phyloP scores from a whole-genome alignment of 2,113 vertebrate genomes.

The Sinosuthora webbiana region DNA sequence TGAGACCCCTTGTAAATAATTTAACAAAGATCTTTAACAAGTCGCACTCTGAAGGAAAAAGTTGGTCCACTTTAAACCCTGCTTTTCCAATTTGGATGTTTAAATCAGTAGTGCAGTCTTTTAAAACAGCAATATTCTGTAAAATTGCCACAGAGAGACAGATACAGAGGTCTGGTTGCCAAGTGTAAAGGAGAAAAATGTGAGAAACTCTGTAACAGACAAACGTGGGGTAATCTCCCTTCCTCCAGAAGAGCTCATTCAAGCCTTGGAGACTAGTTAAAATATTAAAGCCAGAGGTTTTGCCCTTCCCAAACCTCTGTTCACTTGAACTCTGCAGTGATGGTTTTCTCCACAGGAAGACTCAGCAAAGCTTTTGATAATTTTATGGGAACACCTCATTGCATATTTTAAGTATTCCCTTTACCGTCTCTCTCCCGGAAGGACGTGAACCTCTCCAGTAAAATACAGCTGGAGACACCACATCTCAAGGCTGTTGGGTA shows the following conservation, averaged over 20 bases:
- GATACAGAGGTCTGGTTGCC: neutral
- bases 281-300: neutral
- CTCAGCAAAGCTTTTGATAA: neutral
- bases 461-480: neutral
- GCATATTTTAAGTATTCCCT: neutral
- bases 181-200: conserved; percentile 12
- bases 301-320: neutral
- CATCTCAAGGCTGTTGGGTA: neutral
- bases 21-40: neutral
- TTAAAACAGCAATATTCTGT: neutral
- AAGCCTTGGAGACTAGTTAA: neutral
- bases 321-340: neutral
- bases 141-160: neutral
- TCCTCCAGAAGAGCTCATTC: neutral
- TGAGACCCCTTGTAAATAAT: neutral
- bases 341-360: neutral
- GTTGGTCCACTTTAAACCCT: neutral
- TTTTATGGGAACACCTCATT: neutral
- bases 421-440: neutral
- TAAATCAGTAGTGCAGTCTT: neutral
- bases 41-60: neutral
- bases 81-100: neutral
- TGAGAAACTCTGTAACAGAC: neutral
- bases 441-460: neutral
- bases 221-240: neutral